These are phyloP conservation scores for Diorhabda carinulata DNA, from an alignment of 1,140 invertebrate genomes.

Conservation along the genomic window DNA sequence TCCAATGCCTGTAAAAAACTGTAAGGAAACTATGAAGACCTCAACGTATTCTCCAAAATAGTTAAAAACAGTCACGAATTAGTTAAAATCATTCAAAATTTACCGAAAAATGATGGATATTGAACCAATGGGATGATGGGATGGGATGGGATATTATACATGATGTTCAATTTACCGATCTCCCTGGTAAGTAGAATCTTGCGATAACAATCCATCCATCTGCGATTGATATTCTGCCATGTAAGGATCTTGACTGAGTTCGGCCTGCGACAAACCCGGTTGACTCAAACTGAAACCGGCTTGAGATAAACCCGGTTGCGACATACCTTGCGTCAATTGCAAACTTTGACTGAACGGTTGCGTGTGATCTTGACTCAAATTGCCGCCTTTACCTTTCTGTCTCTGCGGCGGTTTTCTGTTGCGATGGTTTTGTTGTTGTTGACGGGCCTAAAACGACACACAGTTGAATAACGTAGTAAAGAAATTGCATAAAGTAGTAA, in stretches of 20 bases:
- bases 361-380: conserved; percentile 53
- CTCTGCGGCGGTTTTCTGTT: conserved; percentile 39
- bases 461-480: too few relatives aligned
- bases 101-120: too few relatives aligned
- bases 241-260: conserved; percentile 83
- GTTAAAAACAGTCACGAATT: too few relatives aligned
- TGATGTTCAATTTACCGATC: conserved; percentile 50
- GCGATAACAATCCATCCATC: conserved; percentile 89
- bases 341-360: conserved; percentile 61
- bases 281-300: conserved; percentile 61
- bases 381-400: conserved; percentile 36
- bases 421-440: conserved; percentile 43
- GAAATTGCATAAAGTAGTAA: too few relatives aligned
- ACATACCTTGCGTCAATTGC: conserved; percentile 64
- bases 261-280: conserved; percentile 70
- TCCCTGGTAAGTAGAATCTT: conserved; percentile 87
- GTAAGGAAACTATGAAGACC: too few relatives aligned
- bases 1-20: too few relatives aligned
- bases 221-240: conserved; percentile 89
- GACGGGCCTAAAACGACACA: conserved; percentile 11
- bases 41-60: too few relatives aligned
- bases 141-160: too few relatives aligned
- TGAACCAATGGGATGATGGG: too few relatives aligned
- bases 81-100: too few relatives aligned
- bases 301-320: conserved; percentile 68